Base-by-base conservation (phyloP, 2,888 invertebrate species). In the Fissipunctia ypsillon region DNA sequence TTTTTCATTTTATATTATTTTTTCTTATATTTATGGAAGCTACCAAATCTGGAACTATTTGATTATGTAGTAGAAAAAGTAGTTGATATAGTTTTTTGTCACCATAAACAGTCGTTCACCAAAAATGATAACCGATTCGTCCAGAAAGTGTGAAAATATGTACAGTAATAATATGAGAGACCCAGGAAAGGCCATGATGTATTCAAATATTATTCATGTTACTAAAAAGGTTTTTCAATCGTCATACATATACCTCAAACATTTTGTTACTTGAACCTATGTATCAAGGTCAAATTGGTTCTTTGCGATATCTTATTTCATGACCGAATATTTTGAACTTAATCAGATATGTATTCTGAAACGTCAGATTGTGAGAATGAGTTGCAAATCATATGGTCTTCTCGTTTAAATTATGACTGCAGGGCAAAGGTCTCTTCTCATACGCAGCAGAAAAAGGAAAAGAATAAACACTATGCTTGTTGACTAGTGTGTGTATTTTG, bases 141-240 rank as follows among this genome's bases (percentile, higher is more conserved):
- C 28, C 57, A 2, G 3, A 59, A 67, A 67, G 70, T 52, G 45
- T 78, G 57, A 78, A 77, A 69, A 69, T 59, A 38, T 43, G 43
- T 25, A 28, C 10, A 19, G 1, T 57, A 67, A 59, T 64, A 76
- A 25, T 22, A 60, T 25, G 28, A 19, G 50, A 43, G n/a, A 70
- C 16, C 43, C 38, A 25, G 22, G 9, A 70, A 54, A 52, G 25
- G 59, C 25, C 75, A 31, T 78, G 16, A 78, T 52, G 10, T 70
- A 75, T 78, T 71, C 38, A 60, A 48, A 61, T 75, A 78, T 80
- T 75, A 78, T 80, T 77, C 64, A 80, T 60, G 25, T 77, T 73
- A 73, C 54, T 59, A 80, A 76, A 76, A 73, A 80, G 73, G 48
- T 61, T 75, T 60, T 71, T 78, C 60, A 78, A 75, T 61, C 60